Evolutionary conservation across 2,888 invertebrate species (phyloP), one percentile per base, ranked within the genome.

Genomic region (Catonia carolina): DNA sequence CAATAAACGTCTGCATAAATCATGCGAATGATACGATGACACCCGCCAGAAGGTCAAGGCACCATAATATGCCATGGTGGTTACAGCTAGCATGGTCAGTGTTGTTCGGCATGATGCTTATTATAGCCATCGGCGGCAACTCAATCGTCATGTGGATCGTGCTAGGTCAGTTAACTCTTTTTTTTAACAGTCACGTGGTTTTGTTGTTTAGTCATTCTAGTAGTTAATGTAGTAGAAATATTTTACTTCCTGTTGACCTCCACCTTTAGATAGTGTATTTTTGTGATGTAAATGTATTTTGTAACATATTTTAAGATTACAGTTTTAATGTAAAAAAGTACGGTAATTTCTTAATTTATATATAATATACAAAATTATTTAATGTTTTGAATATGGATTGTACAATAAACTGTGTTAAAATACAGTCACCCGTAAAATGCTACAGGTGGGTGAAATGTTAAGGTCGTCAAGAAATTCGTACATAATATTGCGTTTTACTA

Each of bases 81-180:
- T 63, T 84, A 76, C 75, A 82, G 67, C 77, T 86, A 53, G 78
- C 83, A 45, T 92, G 90, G 87, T 83, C 85, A 42, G 75, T 83
- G 10, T 74, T 88, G 14, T 92, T 89, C 67, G 79, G 84, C 0
- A 74, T 82, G 20, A 91, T 92, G 84, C 76, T 92, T 39, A 74
- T 85, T 7, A 81, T 87, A 2, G 89, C 91, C 1, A 85, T 88
- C 42, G 84, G 87, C 1, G 95, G 95, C 18, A 95, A 95, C 69
- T 79, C 85, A 39, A 89, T 93, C 60, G 94, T 95, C 50, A 89
- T 94, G 65, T 95, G 94, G 95, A 94, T 95, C 66, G 91, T 95
- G 8, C 80, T 83, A 66, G 88, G 89, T 87, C 72, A 77, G 80
- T 70, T 10, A 17, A n/a, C 14, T 18, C 17, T 15, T 45, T 45